Evolutionary conservation across 37 sponge, comb jelly and placozoan species (phyloP).

Genomic region (Ephydatia muelleri): DNA sequence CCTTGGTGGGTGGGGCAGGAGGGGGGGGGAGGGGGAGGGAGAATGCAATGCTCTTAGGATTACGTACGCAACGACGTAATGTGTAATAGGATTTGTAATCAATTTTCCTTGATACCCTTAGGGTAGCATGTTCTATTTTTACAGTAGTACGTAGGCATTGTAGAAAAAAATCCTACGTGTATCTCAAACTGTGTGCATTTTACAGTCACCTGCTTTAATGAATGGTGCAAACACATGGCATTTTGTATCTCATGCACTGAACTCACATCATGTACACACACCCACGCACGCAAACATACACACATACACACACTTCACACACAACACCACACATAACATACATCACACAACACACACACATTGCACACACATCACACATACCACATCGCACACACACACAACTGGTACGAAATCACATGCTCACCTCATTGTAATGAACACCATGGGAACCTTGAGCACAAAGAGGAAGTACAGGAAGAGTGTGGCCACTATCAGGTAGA

Average conservation of each 20-base stretch:
- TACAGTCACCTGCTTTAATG: too few relatives aligned
- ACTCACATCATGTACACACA: neutral
- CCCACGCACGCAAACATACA: neutral
- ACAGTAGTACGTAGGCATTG: too few relatives aligned
- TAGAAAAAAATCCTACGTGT: too few relatives aligned
- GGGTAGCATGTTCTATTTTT: too few relatives aligned
- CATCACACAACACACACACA: neutral
- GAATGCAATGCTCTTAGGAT: neutral
- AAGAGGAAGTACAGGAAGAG: neutral
- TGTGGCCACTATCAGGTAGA: neutral
- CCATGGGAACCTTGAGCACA: neutral
- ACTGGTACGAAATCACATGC: neutral
- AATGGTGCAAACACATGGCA: too few relatives aligned
- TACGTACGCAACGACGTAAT: neutral
- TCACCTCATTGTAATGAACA: slow-evolving; percentile 10
- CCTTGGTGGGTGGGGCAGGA: too few relatives aligned
- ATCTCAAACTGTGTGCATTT: too few relatives aligned
- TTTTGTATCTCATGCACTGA: too few relatives aligned
- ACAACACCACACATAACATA: too few relatives aligned
- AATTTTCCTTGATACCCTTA: too few relatives aligned
- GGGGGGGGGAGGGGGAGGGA: neutral
- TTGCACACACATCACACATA: too few relatives aligned
- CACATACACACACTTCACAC: neutral
- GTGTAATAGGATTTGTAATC: neutral
- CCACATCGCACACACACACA: neutral